These are phyloP conservation scores for Parauchenoglanis ngamensis DNA, from an alignment of 2,797 vertebrate species.

Conservation along the genomic window DNA sequence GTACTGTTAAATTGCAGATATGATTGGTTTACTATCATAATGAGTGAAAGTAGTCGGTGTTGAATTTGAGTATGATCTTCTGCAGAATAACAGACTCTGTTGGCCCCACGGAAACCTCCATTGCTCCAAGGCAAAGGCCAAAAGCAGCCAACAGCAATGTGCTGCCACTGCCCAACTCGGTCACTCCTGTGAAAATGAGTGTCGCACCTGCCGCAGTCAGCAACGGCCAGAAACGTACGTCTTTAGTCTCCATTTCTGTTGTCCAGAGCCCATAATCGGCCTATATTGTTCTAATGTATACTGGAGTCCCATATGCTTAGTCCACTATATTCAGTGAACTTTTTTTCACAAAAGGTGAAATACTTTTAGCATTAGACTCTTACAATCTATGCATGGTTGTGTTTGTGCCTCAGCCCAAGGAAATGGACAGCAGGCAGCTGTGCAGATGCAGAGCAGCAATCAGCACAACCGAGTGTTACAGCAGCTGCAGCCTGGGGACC, in stretches of 20 bases:
- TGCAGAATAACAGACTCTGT: slow-evolving; percentile 90
- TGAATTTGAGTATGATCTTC: background rate
- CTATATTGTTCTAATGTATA: too few species aligned
- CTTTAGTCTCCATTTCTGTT: background rate
- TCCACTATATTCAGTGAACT: background rate
- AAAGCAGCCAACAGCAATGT: slow-evolving; percentile 86
- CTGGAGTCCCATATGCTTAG: background rate
- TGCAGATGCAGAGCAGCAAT: slow-evolving; percentile 70
- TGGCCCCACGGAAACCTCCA: slow-evolving; percentile 99
- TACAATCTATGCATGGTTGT: background rate
- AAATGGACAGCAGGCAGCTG: slow-evolving; percentile 63
- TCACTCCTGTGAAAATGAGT: slow-evolving; percentile 87
- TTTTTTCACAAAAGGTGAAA: background rate
- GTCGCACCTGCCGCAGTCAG: slow-evolving; percentile 77
- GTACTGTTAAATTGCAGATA: background rate
- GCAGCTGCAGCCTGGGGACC: slow-evolving; percentile 93
- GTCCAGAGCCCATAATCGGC: background rate
- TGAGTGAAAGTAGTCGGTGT: background rate
- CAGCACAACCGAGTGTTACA: slow-evolving; percentile 90
- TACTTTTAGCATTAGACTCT: background rate
- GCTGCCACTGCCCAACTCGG: slow-evolving; percentile 84
- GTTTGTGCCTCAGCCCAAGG: slow-evolving; percentile 65
- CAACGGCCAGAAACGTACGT: slow-evolving; percentile 86
- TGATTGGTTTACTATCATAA: background rate
- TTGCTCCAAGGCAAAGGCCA: slow-evolving; percentile 93